A percentile compares a stretch with the other conserved stretches of the same genome.
Evolutionary conservation across 64 coral and sea anemone genomes (phyloP).

Genomic region (Acropora yongei): DNA sequence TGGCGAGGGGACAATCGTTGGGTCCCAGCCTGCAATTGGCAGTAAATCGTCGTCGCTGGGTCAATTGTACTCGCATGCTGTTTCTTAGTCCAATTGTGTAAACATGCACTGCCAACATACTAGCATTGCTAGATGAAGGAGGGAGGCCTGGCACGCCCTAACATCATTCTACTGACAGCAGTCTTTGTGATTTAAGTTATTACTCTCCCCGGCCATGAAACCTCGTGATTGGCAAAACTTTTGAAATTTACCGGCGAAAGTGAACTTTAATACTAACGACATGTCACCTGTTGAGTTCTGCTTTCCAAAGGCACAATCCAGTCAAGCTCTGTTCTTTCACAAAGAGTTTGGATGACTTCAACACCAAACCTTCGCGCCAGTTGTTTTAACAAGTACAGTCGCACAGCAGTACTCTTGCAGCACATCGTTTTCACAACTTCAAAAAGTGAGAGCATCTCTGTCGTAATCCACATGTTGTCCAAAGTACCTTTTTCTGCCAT

Average conservation of each 20-base stretch:
- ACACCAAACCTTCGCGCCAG: constrained; percentile 56
- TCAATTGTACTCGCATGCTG: too few species aligned
- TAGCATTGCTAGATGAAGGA: too few species aligned
- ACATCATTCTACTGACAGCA: too few species aligned
- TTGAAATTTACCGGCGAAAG: not conserved
- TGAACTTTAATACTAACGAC: not conserved
- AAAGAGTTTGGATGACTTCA: constrained; percentile 18
- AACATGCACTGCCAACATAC: too few species aligned
- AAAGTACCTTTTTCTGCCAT: not conserved
- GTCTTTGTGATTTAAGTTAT: too few species aligned
- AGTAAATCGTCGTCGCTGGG: too few species aligned
- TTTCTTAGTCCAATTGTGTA: too few species aligned
- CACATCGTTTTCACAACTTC: constrained; percentile 5
- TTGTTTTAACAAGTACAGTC: constrained; percentile 55
- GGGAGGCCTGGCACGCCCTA: too few species aligned
- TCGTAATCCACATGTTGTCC: not conserved
- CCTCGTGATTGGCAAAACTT: too few species aligned
- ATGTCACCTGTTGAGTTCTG: constrained; percentile 46
- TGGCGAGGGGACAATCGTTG: too few species aligned
- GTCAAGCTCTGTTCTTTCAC: not conserved
- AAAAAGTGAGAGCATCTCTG: constrained; percentile 28
- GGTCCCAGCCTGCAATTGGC: too few species aligned
- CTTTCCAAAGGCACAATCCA: constrained; percentile 57
- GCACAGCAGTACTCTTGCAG: constrained; percentile 8
- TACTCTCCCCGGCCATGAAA: too few species aligned